A percentile compares a stretch with the other conserved stretches of the same genome.
Evolutionary conservation across 2,888 invertebrate species (phyloP).

Genomic region (Drosophila mimica): DNA sequence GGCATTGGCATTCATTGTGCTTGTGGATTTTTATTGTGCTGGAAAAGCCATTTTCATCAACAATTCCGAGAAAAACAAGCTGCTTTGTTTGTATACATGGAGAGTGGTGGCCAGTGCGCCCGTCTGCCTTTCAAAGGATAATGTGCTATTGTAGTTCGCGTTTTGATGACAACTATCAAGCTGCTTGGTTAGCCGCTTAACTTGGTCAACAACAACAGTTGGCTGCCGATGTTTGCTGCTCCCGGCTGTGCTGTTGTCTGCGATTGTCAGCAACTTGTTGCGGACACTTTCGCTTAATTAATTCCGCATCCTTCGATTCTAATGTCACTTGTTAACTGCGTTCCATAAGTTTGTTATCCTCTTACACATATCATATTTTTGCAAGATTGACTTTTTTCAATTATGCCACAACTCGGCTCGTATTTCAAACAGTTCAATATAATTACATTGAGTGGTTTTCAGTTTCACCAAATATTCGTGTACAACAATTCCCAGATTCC

Average conservation of each 20-base stretch:
- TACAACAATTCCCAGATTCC: constrained; percentile 16
- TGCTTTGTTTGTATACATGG: constrained; percentile 47
- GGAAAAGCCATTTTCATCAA: constrained; percentile 67
- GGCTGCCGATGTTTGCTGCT: constrained; percentile 10
- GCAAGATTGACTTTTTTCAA: constrained; percentile 19
- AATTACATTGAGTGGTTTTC: constrained; percentile 57
- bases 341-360: background rate
- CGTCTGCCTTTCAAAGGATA: constrained; percentile 27
- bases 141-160: constrained; percentile 40
- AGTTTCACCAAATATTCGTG: constrained; percentile 29
- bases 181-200: constrained; percentile 27
- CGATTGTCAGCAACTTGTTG: constrained; percentile 53
- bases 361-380: background rate
- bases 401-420: constrained; percentile 14
- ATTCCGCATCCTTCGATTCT: constrained; percentile 54
- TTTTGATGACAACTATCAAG: constrained; percentile 44
- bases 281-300: constrained; percentile 67
- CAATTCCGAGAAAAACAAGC: constrained; percentile 48
- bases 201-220: constrained; percentile 31
- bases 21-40: constrained; percentile 58
- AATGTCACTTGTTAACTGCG: constrained; percentile 7
- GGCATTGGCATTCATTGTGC: constrained; percentile 15
- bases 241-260: constrained; percentile 5
- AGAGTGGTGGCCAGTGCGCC: background rate
- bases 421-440: constrained; percentile 25